Conservation (phyloP, 1,140 invertebrate species). For the Euschistus heros region DNA sequence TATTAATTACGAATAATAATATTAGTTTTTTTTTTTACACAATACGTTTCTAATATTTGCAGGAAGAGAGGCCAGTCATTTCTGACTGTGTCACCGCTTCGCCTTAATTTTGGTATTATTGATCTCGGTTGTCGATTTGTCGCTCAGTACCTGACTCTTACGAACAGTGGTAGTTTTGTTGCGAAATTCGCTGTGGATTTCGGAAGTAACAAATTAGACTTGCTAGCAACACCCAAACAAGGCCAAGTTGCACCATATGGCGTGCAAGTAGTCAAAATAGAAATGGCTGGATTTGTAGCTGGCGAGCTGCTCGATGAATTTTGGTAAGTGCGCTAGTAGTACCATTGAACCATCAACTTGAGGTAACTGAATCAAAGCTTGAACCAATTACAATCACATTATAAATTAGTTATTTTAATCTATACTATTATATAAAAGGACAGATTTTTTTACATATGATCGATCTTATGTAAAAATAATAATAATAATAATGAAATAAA, state of each 20-base stretch:
- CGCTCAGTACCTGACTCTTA: conserved; percentile 30
- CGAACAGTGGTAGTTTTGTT: conserved; percentile 32
- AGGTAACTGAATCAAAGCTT: background rate
- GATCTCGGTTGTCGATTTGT: conserved; percentile 31
- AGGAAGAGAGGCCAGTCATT: conserved; percentile 21
- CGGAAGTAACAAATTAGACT: conserved; percentile 30
- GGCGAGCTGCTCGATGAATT: conserved; percentile 33
- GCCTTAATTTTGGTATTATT: conserved; percentile 33
- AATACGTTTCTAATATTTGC: conserved; percentile 11
- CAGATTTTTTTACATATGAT: background rate
- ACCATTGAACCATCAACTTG: background rate
- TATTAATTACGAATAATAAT: background rate
- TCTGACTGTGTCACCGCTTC: conserved; percentile 28
- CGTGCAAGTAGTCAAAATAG: conserved; percentile 27
- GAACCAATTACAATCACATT: background rate
- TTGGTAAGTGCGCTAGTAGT: conserved; percentile 29
- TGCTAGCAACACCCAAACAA: conserved; percentile 31
- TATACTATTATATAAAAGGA: background rate
- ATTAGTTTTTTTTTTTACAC: conserved; percentile 1
- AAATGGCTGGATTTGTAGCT: conserved; percentile 30
- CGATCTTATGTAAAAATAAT: background rate
- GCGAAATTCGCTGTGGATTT: conserved; percentile 33
- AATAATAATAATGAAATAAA: background rate
- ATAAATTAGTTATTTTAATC: background rate
- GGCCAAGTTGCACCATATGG: conserved; percentile 31